Base-by-base conservation (phyloP, 2,113 vertebrate genomes). In the Ptilorrhoa leucosticta region DNA sequence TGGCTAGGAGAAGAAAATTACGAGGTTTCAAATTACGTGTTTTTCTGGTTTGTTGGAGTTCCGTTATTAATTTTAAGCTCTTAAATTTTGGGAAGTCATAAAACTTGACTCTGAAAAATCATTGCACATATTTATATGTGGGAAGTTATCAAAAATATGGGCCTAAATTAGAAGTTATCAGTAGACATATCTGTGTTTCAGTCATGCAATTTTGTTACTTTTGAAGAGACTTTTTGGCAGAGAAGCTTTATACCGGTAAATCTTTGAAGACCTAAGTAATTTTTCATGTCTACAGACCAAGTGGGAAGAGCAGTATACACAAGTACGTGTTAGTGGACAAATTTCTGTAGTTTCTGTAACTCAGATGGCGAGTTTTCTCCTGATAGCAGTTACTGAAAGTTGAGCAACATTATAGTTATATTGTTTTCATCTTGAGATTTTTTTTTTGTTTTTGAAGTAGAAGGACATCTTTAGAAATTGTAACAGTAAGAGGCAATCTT, bases 1-100 rank as follows among this genome's bases (percentile, higher is more conserved):
- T 97, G 81, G 50, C 56, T 94, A 84, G 61, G 47, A 94, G 26
- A 94, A 94, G 40, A 81, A 87, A 87, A 54, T 61, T 44, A 11
- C 1, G 22, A 6, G 4, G 20, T 30, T 86, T 83, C 76, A 24
- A 23, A 84, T 82, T 0, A 24, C 15, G 63, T 61, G 2, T 26
- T 65, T 81, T 71, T 60, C 39, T 77, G 24, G 26, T 77, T 64
- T 65, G 3, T 76, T 83, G 11, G 10, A 20, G 7, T 64, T 54
- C 19, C 11, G 15, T 15, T 15, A 4, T 26, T 70, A 37, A 51
- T 58, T 66, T 85, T 80, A 70, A 33, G 35, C 12, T 60, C 17
- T 69, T 91, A n/a, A 1, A 18, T 63, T 89, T 57, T 85, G 27
- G 11, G 28, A 95, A 70, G 8, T 31, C 17, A 13, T 37, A 71